Evolutionary conservation across 1,140 invertebrate species (phyloP).

Genomic region (Drosophila erecta): DNA sequence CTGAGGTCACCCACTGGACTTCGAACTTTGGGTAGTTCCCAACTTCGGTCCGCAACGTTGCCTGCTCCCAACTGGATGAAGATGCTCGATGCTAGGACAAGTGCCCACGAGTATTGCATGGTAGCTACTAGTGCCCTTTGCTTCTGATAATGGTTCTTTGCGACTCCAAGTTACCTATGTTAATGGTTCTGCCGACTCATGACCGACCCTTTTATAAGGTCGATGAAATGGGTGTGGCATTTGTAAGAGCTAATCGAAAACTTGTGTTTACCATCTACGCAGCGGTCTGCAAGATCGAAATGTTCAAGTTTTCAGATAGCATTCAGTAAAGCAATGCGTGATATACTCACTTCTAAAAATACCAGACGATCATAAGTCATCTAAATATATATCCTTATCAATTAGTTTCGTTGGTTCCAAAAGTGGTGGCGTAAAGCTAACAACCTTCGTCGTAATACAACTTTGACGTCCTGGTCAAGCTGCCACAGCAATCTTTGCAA

Average conservation of each 20-base stretch:
- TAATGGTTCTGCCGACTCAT: constrained; percentile 13
- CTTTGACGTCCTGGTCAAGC: no score
- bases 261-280: constrained; percentile 37
- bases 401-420: no score
- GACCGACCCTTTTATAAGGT: constrained; percentile 33
- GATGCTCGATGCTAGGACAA: constrained; percentile 24
- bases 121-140: constrained; percentile 1
- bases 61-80: constrained; percentile 12
- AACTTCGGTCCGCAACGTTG: constrained; percentile 9
- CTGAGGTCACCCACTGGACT: constrained; percentile 44
- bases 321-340: neutral
- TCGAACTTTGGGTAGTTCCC: constrained; percentile 25
- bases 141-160: constrained; percentile 9
- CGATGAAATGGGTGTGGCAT: constrained; percentile 18
- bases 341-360: constrained; percentile 24
- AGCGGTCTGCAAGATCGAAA: constrained; percentile 3
- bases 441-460: no score
- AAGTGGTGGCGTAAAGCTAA: no score
- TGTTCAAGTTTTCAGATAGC: constrained; percentile 16
- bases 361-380: neutral
- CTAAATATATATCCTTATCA: neutral
- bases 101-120: constrained; percentile 59
- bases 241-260: constrained; percentile 40
- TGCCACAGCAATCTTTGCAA: no score
- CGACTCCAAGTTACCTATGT: neutral